A percentile compares a stretch with the other conserved stretches of the same genome.
phyloP scores from a whole-genome alignment of 2,888 invertebrate species.

The Pandemis corylana region DNA sequence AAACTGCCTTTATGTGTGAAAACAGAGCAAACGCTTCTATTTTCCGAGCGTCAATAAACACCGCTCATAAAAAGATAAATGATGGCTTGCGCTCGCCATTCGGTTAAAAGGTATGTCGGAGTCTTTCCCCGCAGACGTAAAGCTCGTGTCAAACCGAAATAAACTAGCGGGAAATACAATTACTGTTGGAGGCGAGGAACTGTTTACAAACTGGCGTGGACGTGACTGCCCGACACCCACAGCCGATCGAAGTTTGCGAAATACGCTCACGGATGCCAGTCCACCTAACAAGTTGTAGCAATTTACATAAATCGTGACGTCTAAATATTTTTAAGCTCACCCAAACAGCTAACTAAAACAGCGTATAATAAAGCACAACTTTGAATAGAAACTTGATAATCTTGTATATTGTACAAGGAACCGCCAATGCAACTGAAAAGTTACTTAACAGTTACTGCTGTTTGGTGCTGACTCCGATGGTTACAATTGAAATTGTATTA shows the following conservation, averaged over 20 bases:
- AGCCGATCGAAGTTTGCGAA: conserved; percentile 55
- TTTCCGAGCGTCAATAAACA: conserved; percentile 24
- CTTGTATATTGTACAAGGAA: neutral
- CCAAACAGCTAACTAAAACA: neutral
- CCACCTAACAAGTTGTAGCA: conserved; percentile 57
- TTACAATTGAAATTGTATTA: conserved; percentile 48
- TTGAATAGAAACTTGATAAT: neutral
- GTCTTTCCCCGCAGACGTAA: conserved; percentile 56
- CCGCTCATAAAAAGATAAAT: conserved; percentile 35
- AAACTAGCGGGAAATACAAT: conserved; percentile 73
- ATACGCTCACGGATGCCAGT: conserved; percentile 57
- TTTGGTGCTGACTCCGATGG: conserved; percentile 23
- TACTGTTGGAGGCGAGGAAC: conserved; percentile 63
- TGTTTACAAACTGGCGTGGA: conserved; percentile 72
- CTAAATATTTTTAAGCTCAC: neutral
- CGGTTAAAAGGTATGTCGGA: conserved; percentile 56
- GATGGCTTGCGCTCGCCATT: conserved; percentile 40
- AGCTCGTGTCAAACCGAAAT: conserved; percentile 69
- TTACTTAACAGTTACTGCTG: conserved; percentile 31
- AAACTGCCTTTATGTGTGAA: neutral
- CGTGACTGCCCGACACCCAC: conserved; percentile 56
- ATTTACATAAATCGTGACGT: conserved; percentile 57
- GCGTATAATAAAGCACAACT: neutral
- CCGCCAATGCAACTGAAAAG: conserved; percentile 29
- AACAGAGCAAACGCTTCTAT: conserved; percentile 13